Base-by-base conservation (phyloP, 1,140 invertebrate genomes). In the Harlomillsia oculata region DNA sequence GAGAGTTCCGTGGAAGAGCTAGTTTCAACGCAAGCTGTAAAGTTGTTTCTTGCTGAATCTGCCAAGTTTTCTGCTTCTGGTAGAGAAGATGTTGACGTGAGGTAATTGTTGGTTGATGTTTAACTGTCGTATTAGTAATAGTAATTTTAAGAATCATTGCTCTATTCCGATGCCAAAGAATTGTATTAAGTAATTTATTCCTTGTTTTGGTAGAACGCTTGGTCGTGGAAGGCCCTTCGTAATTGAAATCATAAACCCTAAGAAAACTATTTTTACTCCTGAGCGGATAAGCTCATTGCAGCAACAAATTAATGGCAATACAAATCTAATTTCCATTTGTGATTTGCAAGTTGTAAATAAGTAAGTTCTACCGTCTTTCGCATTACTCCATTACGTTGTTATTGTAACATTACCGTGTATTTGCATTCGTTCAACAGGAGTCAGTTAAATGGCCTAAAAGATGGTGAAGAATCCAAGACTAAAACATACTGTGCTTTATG, bases 41-140 rank as follows among this genome's bases (percentile, higher is more conserved):
- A 70, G 26, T 77, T 46, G 43, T 74, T 80, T 16, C 70, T 71
- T 67, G 72, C 76, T 45, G 75, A 79, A 66, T 71, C 75, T 66
- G 70, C 65, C 80, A 85, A 71, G 82, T 97, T 79, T 68, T 82
- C 87, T 63, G 81, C 92, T 5, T 94, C 91, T 54, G 94, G 94
- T 0, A 75, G 94, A 50, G 94, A 97, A 75, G 94, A 98, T 75
- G 89, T 91, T 0, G 91, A 96, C 74, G 90, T 97, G 0, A 46
- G 63, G 58, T 63, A 58, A n/a, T 23, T 46, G 18, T 18, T 37
- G 20, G 11, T 1, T 28, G n/a, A n/a, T n/a, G n/a, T n/a, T n/a
- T n/a, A n/a, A n/a, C n/a, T n/a, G n/a, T n/a, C n/a, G n/a, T n/a
- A n/a, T n/a, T n/a, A n/a, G n/a, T n/a, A n/a, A n/a, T n/a, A n/a